Base-by-base conservation (phyloP, 2,888 invertebrate species). In the Nephrotoma flavescens region DNA sequence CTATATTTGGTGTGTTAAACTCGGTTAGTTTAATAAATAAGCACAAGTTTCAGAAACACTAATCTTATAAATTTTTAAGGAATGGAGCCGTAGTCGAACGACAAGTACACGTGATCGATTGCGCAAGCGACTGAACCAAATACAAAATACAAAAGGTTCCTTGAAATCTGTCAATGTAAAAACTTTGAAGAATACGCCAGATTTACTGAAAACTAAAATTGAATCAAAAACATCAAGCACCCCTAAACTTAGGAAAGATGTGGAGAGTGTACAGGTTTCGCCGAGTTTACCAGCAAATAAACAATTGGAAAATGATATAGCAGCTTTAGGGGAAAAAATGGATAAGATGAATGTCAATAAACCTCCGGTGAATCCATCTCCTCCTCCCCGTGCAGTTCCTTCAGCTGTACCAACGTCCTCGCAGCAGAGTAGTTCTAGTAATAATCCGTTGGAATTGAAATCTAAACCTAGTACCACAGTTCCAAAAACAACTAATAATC, bases 101-200 rank as follows among this genome's bases (percentile, higher is more conserved):
- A 91, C 91, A 87, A 91, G 92, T 88, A 92, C 92, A 4, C 90
- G 92, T 2, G 92, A 92, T 88, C 89, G 92, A 86, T 87, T 92
- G 83, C 91, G 92, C 9, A 92, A 92, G 87, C 91, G 91, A 87
- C 88, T 92, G 12, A 90, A 90, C 9, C 91, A 91, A 88, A 85
- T 87, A n/a, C 88, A 88, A 45, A 88, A 84, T 71, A 45, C 7
- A 15, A 87, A 88, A 86, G 87, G 86, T 83, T 45, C 87, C 7
- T 45, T 86, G 45, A 87, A 87, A 86, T 47, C 87, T 7, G 11
- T 84, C 4, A 87, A 86, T 42, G 42, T 85, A n/a, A 87, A 86
- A 86, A 87, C 52, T 47, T 86, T 87, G 9, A 87, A 87, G 87
- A 88, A 83, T 87, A 6, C 84, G 15, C 86, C 87, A 41, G 87